A percentile compares a stretch with the other conserved stretches of the same genome.
These are phyloP conservation scores for Artemia sinica DNA, from an alignment of 2,888 invertebrate genomes.

Conservation along the genomic window DNA sequence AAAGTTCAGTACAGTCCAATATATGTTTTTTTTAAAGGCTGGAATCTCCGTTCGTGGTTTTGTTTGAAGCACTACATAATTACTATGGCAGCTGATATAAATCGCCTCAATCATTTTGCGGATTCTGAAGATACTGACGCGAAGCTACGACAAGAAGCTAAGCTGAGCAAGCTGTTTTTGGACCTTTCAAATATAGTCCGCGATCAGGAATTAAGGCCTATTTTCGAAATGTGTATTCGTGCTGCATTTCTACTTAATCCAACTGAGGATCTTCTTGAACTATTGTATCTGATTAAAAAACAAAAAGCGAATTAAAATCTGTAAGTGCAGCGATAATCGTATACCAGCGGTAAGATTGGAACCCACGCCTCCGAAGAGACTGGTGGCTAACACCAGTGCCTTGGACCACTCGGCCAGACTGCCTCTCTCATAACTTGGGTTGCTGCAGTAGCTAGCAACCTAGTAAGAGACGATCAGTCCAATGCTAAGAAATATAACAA, in stretches of 20 bases:
- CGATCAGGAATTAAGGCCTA: conserved; percentile 41
- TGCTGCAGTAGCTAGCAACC: too few species aligned
- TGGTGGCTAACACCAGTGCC: too few species aligned
- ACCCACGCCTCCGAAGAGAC: too few species aligned
- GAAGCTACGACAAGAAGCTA: conserved; percentile 1
- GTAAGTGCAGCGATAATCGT: too few species aligned
- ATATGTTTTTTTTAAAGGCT: neutral
- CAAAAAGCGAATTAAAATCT: too few species aligned
- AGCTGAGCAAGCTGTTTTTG: conserved; percentile 39
- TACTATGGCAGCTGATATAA: neutral
- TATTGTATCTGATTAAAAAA: neutral
- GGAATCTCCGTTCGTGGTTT: neutral
- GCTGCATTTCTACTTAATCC: conserved; percentile 60
- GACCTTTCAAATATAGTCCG: conserved; percentile 44
- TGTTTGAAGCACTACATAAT: conserved; percentile 11
- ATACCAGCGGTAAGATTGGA: too few species aligned
- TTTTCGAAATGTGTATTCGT: conserved; percentile 50
- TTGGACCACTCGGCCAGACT: too few species aligned
- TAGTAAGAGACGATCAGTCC: too few species aligned
- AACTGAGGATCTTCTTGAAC: conserved; percentile 32
- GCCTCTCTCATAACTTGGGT: too few species aligned
- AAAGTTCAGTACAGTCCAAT: too few species aligned
- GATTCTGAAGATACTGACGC: neutral
- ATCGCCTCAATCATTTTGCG: neutral
- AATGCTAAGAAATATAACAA: too few species aligned